Base-by-base conservation (phyloP, 2,113 vertebrate species). In the Corydoras maculifer region DNA sequence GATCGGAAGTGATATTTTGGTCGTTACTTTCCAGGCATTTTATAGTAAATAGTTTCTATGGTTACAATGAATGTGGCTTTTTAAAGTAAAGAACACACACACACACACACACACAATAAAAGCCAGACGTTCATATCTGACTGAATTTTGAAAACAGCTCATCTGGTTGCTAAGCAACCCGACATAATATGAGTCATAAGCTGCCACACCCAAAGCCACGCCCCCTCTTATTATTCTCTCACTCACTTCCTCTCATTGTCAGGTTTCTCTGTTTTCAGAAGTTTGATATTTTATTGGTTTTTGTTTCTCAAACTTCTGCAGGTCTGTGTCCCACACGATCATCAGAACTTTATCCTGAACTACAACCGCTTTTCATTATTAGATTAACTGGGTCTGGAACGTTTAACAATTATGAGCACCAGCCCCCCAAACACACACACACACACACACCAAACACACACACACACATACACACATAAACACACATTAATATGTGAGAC, bases 101-200 rank as follows among this genome's bases (percentile, higher is more conserved):
- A 62, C 68, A 54, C 48, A n/a, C 35, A 49, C 57, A 50, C 18
- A 60, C 25, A 58, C 4, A 48, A 25, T 14, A 25, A 48, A 43
- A 18, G 13, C 68, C 67, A 69, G 57, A 49, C 55, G 3, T 30
- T 69, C 15, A 69, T 53, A 43, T 62, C 35, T 48, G 35, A n/a
- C 14, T 51, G 13, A 55, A 63, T 6, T 31, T 25, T 70, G 31
- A 71, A 62, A 71, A 71, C 68, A 62, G 30, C 50, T 55, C 30
- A 58, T 25, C n/a, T 14, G 9, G 50, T 49, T 10, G 35, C 70
- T 15, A 25, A 18, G 69, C 60, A 71, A 71, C 50, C 43, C 15
- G 43, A 15, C 55, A 10, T 35, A 18, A 5, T 57, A 18, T 71
- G 60, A 71, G 15, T 71, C 69, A 70, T 59, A 48, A 62, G 32